phyloP scores from a whole-genome alignment of 2,797 vertebrate genomes.

The Cirrhinus molitorella region DNA sequence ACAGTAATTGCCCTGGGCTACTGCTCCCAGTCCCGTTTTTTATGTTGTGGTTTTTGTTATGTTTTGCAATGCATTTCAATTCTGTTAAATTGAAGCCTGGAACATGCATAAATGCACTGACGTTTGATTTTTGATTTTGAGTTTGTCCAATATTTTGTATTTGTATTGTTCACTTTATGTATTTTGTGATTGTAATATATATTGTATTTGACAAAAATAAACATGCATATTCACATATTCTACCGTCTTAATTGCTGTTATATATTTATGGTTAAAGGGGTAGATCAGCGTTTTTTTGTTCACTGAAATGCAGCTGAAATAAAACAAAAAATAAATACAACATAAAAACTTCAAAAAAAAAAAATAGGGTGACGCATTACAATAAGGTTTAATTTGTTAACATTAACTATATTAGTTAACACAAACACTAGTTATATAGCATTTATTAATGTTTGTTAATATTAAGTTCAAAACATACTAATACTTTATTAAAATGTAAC shows the following conservation, averaged over 20 bases:
- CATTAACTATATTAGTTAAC: no score
- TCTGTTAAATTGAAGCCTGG: slow-evolving; percentile 32
- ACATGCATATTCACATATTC: slow-evolving; percentile 11
- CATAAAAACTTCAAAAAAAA: not conserved
- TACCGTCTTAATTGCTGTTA: not conserved
- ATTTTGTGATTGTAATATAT: slow-evolving; percentile 56
- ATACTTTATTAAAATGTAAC: no score
- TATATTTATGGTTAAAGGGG: not conserved
- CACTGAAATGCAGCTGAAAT: not conserved
- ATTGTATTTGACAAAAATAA: slow-evolving; percentile 56
- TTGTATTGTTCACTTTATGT: slow-evolving; percentile 49
- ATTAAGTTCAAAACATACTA: no score
- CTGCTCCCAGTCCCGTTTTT: slow-evolving; percentile 26
- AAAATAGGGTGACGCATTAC: not conserved
- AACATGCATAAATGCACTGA: slow-evolving; percentile 38
- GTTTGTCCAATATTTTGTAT: slow-evolving; percentile 39
- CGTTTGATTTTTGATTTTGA: not conserved
- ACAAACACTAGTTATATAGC: no score
- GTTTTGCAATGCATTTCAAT: slow-evolving; percentile 29
- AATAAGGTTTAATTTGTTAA: no score
- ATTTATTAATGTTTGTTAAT: no score
- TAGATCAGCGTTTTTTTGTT: no score
- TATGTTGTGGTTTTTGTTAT: slow-evolving; percentile 16
- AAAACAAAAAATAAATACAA: not conserved
- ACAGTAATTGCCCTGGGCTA: not conserved